Base-by-base conservation (phyloP, 1,140 invertebrate genomes). In the Drosophila sechellia region DNA sequence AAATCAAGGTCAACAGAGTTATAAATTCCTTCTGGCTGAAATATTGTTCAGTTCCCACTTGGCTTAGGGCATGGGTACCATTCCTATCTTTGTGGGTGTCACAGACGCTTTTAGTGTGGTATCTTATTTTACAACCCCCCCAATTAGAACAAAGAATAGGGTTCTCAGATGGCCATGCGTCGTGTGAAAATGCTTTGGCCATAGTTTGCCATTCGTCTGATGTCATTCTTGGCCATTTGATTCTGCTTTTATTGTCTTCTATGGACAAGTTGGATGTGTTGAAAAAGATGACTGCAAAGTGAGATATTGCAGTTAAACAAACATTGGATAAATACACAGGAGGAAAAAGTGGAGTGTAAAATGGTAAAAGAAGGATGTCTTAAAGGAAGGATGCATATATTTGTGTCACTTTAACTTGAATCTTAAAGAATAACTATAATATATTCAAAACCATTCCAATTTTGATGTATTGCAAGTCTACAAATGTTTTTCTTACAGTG, bases 171-270 rank as follows among this genome's bases (percentile, higher is more conserved):
- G 74, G 54, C 45, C 55, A 54, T 60, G 69, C 57, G 43, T 77
- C 59, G 56, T 81, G 78, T 59, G 61, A 66, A 77, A 81, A 77
- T 77, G 72, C 46, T 45, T 48, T 27, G 39, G 42, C 12, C 46
- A 31, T 46, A 39, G n/a, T 34, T 49, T 15, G 12, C 43, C 27
- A 17, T 31, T 37, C 27, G 54, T 63, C 79, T 81, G 79, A 81
- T 83, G 79, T 81, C 79, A 81, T 74, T 78, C 43, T 34, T 52
- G 46, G 68, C 73, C 45, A 70, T 70, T 56, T 40, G 50, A 70
- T 46, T 60, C 61, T 56, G 8, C 52, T 73, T 81, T 78, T 83
- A 81, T 81, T 78, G 68, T 73, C 61, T 81, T 63, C 40, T n/a
- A 54, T 43, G 76, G 56, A 25, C 43, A 39, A 45, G 49, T n/a